Evolutionary conservation across 2,113 vertebrate genomes (phyloP).

Genomic region (Nothocercus julius): DNA sequence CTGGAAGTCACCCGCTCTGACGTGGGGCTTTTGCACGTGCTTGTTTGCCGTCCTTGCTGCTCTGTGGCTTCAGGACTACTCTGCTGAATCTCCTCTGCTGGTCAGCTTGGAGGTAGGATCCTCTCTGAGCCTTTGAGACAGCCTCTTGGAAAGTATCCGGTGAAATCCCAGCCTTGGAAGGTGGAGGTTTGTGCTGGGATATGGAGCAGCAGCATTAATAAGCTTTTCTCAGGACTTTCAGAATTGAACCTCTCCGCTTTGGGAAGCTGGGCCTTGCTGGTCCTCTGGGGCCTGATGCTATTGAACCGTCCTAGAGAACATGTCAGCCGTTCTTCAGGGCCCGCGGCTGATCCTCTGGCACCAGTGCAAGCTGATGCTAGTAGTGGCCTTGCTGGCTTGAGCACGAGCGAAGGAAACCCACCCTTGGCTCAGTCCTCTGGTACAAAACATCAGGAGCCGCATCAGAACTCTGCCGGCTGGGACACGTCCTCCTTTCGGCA

Average conservation of each 20-base stretch:
- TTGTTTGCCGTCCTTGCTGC: neutral
- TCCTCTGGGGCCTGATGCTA: neutral
- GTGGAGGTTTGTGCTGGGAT: neutral
- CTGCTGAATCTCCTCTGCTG: neutral
- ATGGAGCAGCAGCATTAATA: neutral
- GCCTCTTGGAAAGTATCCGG: neutral
- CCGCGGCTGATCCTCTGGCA: neutral
- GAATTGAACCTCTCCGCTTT: neutral
- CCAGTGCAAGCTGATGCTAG: neutral
- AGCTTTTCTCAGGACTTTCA: neutral
- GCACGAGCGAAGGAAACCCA: neutral
- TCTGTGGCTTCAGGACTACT: neutral
- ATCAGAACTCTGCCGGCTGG: neutral
- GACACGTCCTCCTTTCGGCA: neutral
- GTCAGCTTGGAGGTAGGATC: neutral
- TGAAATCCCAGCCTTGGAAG: neutral
- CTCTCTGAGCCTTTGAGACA: neutral
- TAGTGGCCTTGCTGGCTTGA: neutral
- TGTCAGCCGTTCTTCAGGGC: neutral
- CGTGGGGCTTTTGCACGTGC: fast-evolving
- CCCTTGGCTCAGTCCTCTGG: fast-evolving
- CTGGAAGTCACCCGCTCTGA: neutral
- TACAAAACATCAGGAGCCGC: neutral
- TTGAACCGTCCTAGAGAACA: neutral
- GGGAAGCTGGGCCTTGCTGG: neutral